These are phyloP conservation scores for Mythimna albipuncta DNA, from an alignment of 2,888 invertebrate genomes.

Conservation along the genomic window DNA sequence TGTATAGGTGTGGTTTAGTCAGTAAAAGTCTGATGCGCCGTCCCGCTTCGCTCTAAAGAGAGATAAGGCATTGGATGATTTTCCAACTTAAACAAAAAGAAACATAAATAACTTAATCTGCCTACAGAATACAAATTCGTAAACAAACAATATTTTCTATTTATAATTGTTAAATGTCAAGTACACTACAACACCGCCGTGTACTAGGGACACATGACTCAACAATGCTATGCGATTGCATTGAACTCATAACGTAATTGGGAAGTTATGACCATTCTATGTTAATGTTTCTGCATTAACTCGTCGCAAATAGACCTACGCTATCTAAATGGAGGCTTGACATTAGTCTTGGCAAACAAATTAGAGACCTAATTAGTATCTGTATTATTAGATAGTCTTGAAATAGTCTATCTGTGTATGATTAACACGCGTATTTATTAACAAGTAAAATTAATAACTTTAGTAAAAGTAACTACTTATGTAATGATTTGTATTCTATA, in stretches of 20 bases:
- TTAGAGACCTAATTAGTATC: neutral
- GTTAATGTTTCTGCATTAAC: conserved; percentile 45
- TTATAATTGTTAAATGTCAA: conserved; percentile 16
- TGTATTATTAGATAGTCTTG: neutral
- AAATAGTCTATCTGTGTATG: neutral
- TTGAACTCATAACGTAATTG: conserved; percentile 53
- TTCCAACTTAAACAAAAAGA: too few species aligned
- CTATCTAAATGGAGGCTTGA: conserved; percentile 18
- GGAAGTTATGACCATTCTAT: conserved; percentile 54
- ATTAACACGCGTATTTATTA: too few species aligned
- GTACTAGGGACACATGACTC: conserved; percentile 37
- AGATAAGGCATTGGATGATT: too few species aligned
- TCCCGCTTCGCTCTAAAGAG: too few species aligned
- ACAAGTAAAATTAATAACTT: too few species aligned
- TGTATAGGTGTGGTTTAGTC: too few species aligned
- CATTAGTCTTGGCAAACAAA: conserved; percentile 11
- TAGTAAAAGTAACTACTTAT: too few species aligned
- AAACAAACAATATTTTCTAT: conserved; percentile 1
- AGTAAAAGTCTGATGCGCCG: too few species aligned
- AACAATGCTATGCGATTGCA: conserved; percentile 46
- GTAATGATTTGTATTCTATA: too few species aligned
- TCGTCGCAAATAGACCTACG: conserved; percentile 19
- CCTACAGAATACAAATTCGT: neutral
- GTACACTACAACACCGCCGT: conserved; percentile 3
- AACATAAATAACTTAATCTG: too few species aligned